These are phyloP conservation scores for Salticus scenicus DNA, from an alignment of 2,888 invertebrate genomes.

Conservation along the genomic window DNA sequence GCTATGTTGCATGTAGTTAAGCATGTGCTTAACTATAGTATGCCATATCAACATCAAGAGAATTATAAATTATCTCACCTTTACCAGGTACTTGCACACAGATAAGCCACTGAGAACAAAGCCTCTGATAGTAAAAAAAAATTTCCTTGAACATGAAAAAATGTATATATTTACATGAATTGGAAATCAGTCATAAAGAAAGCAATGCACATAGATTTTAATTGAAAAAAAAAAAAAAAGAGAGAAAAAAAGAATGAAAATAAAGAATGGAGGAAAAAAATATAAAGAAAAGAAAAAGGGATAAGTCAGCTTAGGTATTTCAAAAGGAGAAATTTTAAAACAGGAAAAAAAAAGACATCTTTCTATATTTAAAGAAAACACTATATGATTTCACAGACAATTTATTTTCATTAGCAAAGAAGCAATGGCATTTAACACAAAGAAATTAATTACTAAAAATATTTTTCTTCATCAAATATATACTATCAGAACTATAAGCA, in stretches of 20 bases:
- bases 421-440: slow-evolving; percentile 5
- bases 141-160: not conserved
- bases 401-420: not conserved
- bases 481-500: too few species aligned
- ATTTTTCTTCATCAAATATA: too few species aligned
- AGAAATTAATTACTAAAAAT: too few species aligned
- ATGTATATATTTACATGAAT: not conserved
- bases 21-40: not conserved
- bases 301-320: too few species aligned
- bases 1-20: slow-evolving; percentile 55
- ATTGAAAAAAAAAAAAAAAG: not conserved
- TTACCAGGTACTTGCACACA: not conserved
- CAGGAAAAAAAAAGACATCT: not conserved
- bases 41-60: slow-evolving; percentile 10
- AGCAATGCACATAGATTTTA: not conserved
- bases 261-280: too few species aligned
- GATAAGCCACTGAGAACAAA: not conserved
- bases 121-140: not conserved
- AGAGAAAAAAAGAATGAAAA: not conserved
- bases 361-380: not conserved
- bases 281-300: too few species aligned
- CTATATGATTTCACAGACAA: slow-evolving; percentile 7
- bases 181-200: not conserved
- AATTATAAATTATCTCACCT: slow-evolving; percentile 5
- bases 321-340: not conserved